phyloP scores from a whole-genome alignment of 2,888 invertebrate genomes.

The Drosophila mimetica region DNA sequence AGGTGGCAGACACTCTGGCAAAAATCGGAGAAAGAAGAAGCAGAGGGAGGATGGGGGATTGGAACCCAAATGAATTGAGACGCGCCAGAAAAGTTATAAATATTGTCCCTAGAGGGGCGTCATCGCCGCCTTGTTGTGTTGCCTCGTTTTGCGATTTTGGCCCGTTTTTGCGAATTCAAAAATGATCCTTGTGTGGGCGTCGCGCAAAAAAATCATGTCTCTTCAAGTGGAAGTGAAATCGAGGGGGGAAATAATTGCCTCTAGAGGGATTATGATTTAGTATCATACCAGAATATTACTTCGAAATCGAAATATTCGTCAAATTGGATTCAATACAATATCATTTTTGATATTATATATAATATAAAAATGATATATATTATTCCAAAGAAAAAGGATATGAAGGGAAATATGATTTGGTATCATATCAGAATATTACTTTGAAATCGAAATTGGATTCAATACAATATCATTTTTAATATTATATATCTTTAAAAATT shows the following conservation, averaged over 20 bases:
- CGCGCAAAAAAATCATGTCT: constrained; percentile 12
- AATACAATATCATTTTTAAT: too few relatives aligned
- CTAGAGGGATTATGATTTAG: constrained; percentile 14
- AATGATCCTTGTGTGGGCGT: constrained; percentile 59
- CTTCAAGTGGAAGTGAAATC: constrained; percentile 2
- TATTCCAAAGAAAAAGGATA: neutral
- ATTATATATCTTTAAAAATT: too few relatives aligned
- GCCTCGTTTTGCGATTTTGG: constrained; percentile 1
- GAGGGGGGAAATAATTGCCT: constrained; percentile 15
- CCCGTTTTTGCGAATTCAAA: constrained; percentile 11
- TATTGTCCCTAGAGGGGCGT: constrained; percentile 70
- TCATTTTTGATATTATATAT: neutral
- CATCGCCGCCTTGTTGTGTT: constrained; percentile 35
- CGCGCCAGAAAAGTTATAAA: constrained; percentile 75
- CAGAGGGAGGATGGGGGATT: constrained; percentile 1
- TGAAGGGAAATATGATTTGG: too few relatives aligned
- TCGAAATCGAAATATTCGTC: neutral
- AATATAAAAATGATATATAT: too few relatives aligned
- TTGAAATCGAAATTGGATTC: too few relatives aligned
- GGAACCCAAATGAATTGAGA: constrained; percentile 72
- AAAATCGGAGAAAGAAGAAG: constrained; percentile 39
- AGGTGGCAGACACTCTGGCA: constrained; percentile 77
- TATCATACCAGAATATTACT: neutral
- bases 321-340: too few relatives aligned
- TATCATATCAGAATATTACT: too few relatives aligned